phyloP scores from a whole-genome alignment of 2,888 invertebrate species.

The Pyralis farinalis region DNA sequence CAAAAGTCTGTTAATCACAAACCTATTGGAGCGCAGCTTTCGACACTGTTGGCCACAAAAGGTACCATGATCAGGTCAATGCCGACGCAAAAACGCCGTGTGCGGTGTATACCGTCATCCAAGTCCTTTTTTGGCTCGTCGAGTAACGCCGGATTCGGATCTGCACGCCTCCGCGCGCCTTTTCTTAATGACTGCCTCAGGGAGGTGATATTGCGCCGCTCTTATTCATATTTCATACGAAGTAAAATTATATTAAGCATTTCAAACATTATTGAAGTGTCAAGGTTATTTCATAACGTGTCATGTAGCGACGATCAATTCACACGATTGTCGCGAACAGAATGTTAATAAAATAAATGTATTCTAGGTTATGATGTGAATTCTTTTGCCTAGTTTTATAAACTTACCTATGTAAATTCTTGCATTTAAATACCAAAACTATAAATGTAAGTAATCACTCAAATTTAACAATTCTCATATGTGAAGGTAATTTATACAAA shows the following conservation, averaged over 20 bases:
- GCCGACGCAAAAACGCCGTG: constrained; percentile 46
- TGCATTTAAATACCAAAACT: too few relatives aligned
- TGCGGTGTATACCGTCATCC: constrained; percentile 51
- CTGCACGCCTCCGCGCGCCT: constrained; percentile 46
- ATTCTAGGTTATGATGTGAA: too few relatives aligned
- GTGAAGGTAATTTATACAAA: too few relatives aligned
- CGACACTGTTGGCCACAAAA: constrained; percentile 54
- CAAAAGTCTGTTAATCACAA: constrained; percentile 11
- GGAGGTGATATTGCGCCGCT: constrained; percentile 48
- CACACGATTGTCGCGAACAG: too few relatives aligned
- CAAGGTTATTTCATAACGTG: background rate
- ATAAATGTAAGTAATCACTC: too few relatives aligned
- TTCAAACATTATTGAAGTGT: background rate
- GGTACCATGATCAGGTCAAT: constrained; percentile 59
- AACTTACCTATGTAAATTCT: too few relatives aligned
- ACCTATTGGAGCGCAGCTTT: constrained; percentile 44
- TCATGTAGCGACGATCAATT: too few relatives aligned
- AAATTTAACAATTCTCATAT: too few relatives aligned
- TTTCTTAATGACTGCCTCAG: constrained; percentile 52
- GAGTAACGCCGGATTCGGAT: constrained; percentile 46
- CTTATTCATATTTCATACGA: constrained; percentile 2
- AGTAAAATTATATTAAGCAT: too few relatives aligned
- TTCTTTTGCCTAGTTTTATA: too few relatives aligned
- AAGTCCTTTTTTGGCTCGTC: constrained; percentile 56
- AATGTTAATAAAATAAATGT: too few relatives aligned